Evolutionary conservation across 2,888 invertebrate species (phyloP).

Genomic region (Gonocerus acuteangulatus): DNA sequence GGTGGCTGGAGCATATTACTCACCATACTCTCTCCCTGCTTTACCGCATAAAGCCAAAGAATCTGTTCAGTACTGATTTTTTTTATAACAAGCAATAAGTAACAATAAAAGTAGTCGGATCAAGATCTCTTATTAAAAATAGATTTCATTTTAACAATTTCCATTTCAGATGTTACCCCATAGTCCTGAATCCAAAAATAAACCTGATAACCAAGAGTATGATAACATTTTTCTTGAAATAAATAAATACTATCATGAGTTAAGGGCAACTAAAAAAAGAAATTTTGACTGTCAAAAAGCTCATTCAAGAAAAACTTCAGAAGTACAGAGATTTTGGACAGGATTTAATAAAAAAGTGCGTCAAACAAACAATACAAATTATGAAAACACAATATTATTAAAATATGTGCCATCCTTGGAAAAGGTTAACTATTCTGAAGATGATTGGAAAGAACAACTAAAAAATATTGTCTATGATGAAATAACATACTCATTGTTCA

Average conservation of each 20-base stretch:
- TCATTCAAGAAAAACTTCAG: not conserved
- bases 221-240: not conserved
- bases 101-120: too few relatives aligned
- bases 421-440: not conserved
- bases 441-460: slow-evolving; percentile 1
- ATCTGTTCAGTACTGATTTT: too few relatives aligned
- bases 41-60: too few relatives aligned
- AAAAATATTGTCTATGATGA: slow-evolving; percentile 46
- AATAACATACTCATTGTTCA: slow-evolving; percentile 49
- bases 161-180: too few relatives aligned
- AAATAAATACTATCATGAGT: not conserved
- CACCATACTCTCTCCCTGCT: too few relatives aligned
- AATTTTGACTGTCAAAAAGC: not conserved
- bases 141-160: too few relatives aligned
- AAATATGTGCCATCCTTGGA: slow-evolving; percentile 3
- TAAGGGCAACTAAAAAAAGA: not conserved
- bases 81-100: too few relatives aligned
- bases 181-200: too few relatives aligned
- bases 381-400: not conserved
- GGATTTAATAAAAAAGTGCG: slow-evolving; percentile 38
- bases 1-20: too few relatives aligned
- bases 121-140: too few relatives aligned
- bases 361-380: slow-evolving; percentile 9
- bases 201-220: too few relatives aligned
- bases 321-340: slow-evolving; percentile 23